Evolutionary conservation across 2,797 vertebrate species (phyloP).

Genomic region (Sciurus carolinensis): DNA sequence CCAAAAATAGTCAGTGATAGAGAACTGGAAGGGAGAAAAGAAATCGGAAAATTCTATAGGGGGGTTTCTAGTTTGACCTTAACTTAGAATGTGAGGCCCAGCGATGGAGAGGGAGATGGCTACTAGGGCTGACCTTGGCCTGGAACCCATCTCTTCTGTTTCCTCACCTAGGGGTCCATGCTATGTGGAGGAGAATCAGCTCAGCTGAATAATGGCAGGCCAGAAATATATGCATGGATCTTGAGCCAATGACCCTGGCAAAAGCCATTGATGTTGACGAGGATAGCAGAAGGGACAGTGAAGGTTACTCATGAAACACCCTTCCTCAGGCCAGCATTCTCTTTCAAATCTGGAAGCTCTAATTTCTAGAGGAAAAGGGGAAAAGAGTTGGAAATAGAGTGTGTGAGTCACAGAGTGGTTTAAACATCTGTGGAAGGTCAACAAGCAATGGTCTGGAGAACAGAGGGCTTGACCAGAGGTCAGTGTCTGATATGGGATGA

Average conservation of each 20-base stretch:
- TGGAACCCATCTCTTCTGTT: neutral
- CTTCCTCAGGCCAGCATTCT: neutral
- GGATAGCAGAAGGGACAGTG: neutral
- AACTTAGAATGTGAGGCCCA: neutral
- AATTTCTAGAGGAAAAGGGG: neutral
- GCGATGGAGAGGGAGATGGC: neutral
- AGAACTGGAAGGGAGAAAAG: slow-evolving; percentile 59
- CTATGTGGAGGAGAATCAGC: neutral
- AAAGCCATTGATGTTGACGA: slow-evolving; percentile 9
- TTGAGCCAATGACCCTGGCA: neutral
- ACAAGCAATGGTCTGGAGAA: neutral
- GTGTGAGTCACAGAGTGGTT: neutral
- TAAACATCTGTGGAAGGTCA: neutral
- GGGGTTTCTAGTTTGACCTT: slow-evolving; percentile 57
- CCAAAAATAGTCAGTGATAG: slow-evolving; percentile 33
- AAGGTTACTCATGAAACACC: neutral
- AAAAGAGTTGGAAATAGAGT: neutral
- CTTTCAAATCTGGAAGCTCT: slow-evolving; percentile 30
- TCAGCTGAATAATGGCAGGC: neutral
- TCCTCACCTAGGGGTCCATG: neutral
- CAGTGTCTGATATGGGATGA: neutral
- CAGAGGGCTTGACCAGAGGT: neutral
- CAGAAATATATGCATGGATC: neutral
- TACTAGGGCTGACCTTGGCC: neutral
- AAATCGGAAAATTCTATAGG: slow-evolving; percentile 26